phyloP scores from a whole-genome alignment of 2,113 vertebrate species.

The Gambusia affinis region DNA sequence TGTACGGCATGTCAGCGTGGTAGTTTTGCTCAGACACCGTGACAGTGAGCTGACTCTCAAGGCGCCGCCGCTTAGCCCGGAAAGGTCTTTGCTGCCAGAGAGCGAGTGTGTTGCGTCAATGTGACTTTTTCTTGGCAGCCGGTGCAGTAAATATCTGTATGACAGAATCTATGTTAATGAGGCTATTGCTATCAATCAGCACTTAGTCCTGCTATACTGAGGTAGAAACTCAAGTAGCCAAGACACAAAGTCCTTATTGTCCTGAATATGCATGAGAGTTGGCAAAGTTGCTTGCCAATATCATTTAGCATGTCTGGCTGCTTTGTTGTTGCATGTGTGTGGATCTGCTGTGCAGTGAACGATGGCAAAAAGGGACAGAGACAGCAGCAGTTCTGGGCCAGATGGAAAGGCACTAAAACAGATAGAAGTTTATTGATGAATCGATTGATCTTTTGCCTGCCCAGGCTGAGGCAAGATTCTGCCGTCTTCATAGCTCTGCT shows the following conservation, averaged over 20 bases:
- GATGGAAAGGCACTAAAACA: slow-evolving; percentile 63
- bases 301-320: slow-evolving; percentile 40
- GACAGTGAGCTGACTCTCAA: slow-evolving; percentile 21
- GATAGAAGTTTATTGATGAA: slow-evolving; percentile 69
- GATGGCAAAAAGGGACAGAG: background rate
- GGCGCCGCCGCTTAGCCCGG: slow-evolving; percentile 17
- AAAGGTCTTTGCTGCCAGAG: slow-evolving; percentile 55
- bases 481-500: slow-evolving; percentile 53
- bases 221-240: slow-evolving; percentile 19
- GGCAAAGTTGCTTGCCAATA: slow-evolving; percentile 41
- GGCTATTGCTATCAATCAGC: slow-evolving; percentile 60
- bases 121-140: slow-evolving; percentile 60
- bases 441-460: slow-evolving; percentile 63
- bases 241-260: slow-evolving; percentile 28
- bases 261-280: slow-evolving; percentile 55
- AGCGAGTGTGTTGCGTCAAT: slow-evolving; percentile 43
- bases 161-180: slow-evolving; percentile 65
- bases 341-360: slow-evolving; percentile 24
- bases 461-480: slow-evolving; percentile 57
- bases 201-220: slow-evolving; percentile 32
- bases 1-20: slow-evolving; percentile 29
- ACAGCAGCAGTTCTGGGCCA: slow-evolving; percentile 25
- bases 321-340: slow-evolving; percentile 27
- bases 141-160: slow-evolving; percentile 40
- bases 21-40: slow-evolving; percentile 20